Percentiles rank a stretch among this genome's conserved stretches.
phyloP scores from a whole-genome alignment of 1,140 invertebrate genomes.

The Drosophila trapezifrons region DNA sequence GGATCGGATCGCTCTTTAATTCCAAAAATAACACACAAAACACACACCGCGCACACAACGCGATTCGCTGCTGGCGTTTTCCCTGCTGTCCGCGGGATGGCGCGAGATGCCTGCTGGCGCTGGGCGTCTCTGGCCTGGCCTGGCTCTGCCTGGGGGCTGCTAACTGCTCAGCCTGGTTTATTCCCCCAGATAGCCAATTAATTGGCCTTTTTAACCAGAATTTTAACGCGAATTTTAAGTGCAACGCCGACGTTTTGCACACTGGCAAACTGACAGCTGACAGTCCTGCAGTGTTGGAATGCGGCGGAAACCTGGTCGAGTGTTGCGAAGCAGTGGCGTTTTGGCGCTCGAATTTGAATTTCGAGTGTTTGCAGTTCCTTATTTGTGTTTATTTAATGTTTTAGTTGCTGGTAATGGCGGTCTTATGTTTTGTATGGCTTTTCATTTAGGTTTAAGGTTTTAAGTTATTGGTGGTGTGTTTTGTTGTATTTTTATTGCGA shows the following conservation, averaged over 20 bases:
- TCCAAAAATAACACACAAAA: conserved; percentile 61
- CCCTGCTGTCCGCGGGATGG: conserved; percentile 4
- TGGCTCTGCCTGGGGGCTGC: conserved; percentile 20
- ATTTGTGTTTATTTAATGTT: background rate
- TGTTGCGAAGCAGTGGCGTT: conserved; percentile 49
- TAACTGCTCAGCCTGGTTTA: conserved; percentile 2
- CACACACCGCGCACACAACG: conserved; percentile 49
- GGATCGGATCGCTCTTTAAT: conserved; percentile 24
- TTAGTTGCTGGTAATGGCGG: background rate
- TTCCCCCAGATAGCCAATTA: background rate
- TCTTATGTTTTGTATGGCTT: background rate
- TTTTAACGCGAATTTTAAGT: conserved; percentile 45
- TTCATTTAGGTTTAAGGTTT: background rate
- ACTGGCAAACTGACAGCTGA: conserved; percentile 66
- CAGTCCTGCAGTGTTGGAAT: conserved; percentile 62
- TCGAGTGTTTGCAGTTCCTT: background rate
- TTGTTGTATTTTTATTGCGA: background rate
- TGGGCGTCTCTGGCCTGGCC: conserved; percentile 8
- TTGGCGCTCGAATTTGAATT: conserved; percentile 41
- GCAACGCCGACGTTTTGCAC: conserved; percentile 54
- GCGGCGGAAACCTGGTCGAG: conserved; percentile 37
- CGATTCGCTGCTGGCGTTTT: conserved; percentile 24
- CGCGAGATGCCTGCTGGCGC: background rate
- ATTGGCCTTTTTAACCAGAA: conserved; percentile 14
- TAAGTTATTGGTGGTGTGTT: background rate